A percentile compares a stretch with the other conserved stretches of the same genome.
These are phyloP conservation scores for Cottoperca gobio DNA, from an alignment of 2,797 vertebrate genomes.

Conservation along the genomic window DNA sequence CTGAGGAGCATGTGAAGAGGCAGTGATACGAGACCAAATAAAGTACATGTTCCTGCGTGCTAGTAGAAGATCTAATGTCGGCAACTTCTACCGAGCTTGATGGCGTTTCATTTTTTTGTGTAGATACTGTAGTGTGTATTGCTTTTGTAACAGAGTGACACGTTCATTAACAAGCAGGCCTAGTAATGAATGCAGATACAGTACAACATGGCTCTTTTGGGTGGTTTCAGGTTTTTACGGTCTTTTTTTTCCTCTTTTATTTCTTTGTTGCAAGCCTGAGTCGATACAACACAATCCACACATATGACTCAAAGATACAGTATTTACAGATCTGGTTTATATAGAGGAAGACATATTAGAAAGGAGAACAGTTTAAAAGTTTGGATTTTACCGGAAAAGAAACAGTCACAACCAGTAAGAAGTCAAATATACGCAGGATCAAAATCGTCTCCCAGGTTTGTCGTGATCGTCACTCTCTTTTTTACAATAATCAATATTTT, in stretches of 20 bases:
- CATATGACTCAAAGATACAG: constrained; percentile 69
- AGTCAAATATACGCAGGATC: constrained; percentile 47
- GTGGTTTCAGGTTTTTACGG: constrained; percentile 39
- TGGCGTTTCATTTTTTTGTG: constrained; percentile 60
- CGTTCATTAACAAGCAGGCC: constrained; percentile 84
- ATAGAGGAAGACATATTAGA: constrained; percentile 81
- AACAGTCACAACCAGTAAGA: constrained; percentile 76
- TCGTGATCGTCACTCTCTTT: constrained; percentile 11
- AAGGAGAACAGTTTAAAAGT: constrained; percentile 68
- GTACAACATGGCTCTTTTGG: constrained; percentile 76
- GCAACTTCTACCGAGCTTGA: constrained; percentile 67
- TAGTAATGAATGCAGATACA: constrained; percentile 78
- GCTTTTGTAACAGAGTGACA: constrained; percentile 82
- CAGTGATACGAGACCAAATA: constrained; percentile 70
- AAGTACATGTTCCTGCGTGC: constrained; percentile 62
- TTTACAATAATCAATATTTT: constrained; percentile 8
- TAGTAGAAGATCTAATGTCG: constrained; percentile 67
- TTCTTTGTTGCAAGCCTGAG: constrained; percentile 80
- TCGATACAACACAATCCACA: constrained; percentile 83
- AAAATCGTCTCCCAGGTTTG: constrained; percentile 36
- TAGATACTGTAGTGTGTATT: constrained; percentile 76
- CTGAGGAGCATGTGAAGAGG: constrained; percentile 62
- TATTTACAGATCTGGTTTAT: constrained; percentile 82
- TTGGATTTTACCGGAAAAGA: constrained; percentile 65
- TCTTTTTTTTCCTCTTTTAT: constrained; percentile 39